These are phyloP conservation scores for Holacanthella duospinosa DNA, from an alignment of 2,888 invertebrate genomes.

Conservation along the genomic window DNA sequence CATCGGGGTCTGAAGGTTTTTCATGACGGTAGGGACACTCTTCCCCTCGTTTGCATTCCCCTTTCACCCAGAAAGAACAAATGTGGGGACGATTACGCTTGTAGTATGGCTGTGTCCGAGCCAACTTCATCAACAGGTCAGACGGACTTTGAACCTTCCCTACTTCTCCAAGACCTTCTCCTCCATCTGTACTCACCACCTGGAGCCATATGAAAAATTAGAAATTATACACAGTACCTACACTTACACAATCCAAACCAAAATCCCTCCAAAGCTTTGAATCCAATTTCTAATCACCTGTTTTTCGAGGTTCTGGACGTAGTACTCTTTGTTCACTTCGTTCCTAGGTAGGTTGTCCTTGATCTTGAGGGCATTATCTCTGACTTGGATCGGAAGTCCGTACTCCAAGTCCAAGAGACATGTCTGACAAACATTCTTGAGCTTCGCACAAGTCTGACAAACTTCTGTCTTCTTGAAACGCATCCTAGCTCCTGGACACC, in stretches of 20 bases:
- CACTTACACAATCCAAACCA: neutral
- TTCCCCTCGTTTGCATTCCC: constrained; percentile 88
- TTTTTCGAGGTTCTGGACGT: constrained; percentile 79
- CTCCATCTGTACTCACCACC: constrained; percentile 18
- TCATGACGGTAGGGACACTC: constrained; percentile 95
- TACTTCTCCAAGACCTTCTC: constrained; percentile 38
- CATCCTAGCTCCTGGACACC: constrained; percentile 93
- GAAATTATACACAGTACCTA: too few species aligned
- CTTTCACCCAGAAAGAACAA: constrained; percentile 98
- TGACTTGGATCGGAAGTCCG: constrained; percentile 74
- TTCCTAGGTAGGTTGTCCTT: constrained; percentile 84
- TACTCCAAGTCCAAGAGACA: constrained; percentile 88
- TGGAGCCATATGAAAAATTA: constrained; percentile 4
- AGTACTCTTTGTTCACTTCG: constrained; percentile 90
- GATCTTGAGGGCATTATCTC: constrained; percentile 80
- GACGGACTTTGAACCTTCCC: constrained; percentile 60
- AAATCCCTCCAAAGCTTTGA: neutral
- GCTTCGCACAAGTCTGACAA: constrained; percentile 86
- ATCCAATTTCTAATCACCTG: constrained; percentile 48
- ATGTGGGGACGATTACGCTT: constrained; percentile 90
- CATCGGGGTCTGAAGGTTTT: constrained; percentile 93
- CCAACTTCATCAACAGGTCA: constrained; percentile 74
- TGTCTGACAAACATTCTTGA: constrained; percentile 94
- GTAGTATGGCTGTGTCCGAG: constrained; percentile 87
- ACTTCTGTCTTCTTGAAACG: constrained; percentile 94